phyloP scores from a whole-genome alignment of 2,797 vertebrate genomes.

The Malurus leucopterus region DNA sequence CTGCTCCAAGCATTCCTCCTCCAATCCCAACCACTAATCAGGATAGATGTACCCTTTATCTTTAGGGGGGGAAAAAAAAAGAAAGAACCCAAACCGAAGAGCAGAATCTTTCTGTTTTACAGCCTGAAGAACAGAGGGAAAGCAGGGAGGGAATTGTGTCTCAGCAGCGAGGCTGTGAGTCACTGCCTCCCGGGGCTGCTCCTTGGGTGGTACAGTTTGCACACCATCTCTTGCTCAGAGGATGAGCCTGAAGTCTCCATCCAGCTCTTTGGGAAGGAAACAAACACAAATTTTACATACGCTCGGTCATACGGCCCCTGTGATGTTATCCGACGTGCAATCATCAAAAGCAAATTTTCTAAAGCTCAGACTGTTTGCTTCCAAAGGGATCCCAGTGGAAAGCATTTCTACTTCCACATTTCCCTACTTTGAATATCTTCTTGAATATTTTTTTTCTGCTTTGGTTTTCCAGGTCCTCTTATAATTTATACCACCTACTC shows the following conservation, averaged over 20 bases:
- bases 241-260: not conserved
- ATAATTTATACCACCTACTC: conserved; percentile 2
- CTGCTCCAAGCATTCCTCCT: not conserved
- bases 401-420: conserved; percentile 6
- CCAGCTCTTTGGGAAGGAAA: not conserved
- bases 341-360: not conserved
- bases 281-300: not conserved
- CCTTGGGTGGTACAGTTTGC: conserved; percentile 32
- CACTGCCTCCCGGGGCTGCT: conserved; percentile 26
- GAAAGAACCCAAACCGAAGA: not conserved
- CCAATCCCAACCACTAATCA: accelerated
- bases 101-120: not conserved
- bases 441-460: not conserved
- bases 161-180: not conserved
- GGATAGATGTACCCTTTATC: not conserved
- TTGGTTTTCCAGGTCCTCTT: not conserved
- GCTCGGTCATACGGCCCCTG: not conserved
- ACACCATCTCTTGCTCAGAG: not conserved
- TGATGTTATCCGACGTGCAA: not conserved
- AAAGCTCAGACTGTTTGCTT: not conserved
- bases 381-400: not conserved
- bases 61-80: no score
- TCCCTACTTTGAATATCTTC: not conserved
- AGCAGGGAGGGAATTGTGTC: conserved; percentile 4
- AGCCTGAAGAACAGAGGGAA: not conserved